Percentiles rank a stretch among this genome's conserved stretches.
These are phyloP conservation scores for Girardinus metallicus DNA, from an alignment of 2,797 vertebrate genomes.

Conservation along the genomic window DNA sequence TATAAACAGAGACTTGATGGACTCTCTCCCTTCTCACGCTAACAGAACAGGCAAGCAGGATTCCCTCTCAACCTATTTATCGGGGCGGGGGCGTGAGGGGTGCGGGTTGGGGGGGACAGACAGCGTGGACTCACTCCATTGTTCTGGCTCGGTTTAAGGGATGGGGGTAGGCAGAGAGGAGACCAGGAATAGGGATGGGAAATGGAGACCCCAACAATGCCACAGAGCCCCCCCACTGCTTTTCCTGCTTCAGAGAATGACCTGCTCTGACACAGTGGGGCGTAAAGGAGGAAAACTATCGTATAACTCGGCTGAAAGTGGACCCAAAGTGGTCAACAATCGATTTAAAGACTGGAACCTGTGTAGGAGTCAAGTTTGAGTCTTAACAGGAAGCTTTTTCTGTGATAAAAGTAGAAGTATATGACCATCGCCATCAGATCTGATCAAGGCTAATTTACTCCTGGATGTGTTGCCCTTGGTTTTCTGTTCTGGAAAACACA, in stretches of 20 bases:
- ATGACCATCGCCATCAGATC: too few species aligned
- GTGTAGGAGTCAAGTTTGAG: background rate
- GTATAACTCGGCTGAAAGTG: conserved; percentile 18
- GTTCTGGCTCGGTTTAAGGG: conserved; percentile 71
- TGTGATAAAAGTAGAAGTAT: background rate
- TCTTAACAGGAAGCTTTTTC: background rate
- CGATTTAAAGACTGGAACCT: background rate
- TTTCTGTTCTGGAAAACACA: background rate
- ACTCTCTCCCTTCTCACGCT: conserved; percentile 71
- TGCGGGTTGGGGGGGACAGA: conserved; percentile 42
- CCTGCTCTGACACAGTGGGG: conserved; percentile 66
- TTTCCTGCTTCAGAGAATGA: conserved; percentile 73
- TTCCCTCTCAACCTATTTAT: conserved; percentile 68
- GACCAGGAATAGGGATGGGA: conserved; percentile 67
- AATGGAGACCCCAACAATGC: conserved; percentile 75
- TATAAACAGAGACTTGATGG: conserved; percentile 44
- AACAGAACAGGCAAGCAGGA: conserved; percentile 64
- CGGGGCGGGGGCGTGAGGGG: conserved; percentile 9
- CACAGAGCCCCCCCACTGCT: conserved; percentile 66
- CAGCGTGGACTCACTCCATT: conserved; percentile 72
- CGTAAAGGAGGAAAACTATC: conserved; percentile 30
- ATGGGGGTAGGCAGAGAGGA: conserved; percentile 51
- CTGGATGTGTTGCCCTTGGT: background rate
- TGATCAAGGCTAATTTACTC: background rate
- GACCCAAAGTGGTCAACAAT: background rate